Conservation (phyloP, 2,888 invertebrate species). For the Leptodirus hochenwartii region DNA sequence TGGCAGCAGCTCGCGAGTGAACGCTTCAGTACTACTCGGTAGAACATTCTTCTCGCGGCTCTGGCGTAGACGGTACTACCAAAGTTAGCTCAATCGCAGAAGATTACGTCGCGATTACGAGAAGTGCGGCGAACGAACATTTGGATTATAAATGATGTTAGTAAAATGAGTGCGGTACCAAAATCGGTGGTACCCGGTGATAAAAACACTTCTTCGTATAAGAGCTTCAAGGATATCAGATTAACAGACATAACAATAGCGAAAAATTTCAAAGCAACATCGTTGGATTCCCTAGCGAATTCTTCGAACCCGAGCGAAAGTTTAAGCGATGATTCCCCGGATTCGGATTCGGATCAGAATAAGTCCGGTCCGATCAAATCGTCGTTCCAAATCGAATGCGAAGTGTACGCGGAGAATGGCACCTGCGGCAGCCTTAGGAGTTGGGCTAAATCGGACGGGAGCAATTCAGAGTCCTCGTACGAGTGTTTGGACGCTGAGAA, state of each 20-base stretch:
- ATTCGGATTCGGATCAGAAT: constrained; percentile 30
- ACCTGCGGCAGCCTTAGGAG: constrained; percentile 19
- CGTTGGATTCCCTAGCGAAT: constrained; percentile 49
- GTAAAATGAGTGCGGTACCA: no score
- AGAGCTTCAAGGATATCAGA: constrained; percentile 11
- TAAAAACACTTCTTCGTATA: no score
- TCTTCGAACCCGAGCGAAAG: constrained; percentile 44
- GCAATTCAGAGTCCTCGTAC: constrained; percentile 19
- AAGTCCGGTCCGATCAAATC: constrained; percentile 25
- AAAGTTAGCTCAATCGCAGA: no score
- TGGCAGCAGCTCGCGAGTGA: no score
- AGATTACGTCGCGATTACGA: no score
- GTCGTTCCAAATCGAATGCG: constrained; percentile 24
- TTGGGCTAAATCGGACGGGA: constrained; percentile 16
- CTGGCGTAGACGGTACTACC: no score
- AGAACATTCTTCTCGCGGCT: no score
- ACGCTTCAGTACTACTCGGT: no score
- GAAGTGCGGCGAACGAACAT: no score
- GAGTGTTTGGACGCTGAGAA: constrained; percentile 15
- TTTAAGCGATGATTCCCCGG: constrained; percentile 39
- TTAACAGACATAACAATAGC: no score
- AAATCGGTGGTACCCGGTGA: no score
- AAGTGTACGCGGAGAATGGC: constrained; percentile 22
- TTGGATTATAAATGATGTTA: no score
- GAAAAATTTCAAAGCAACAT: constrained; percentile 29